Evolutionary conservation across 2,888 invertebrate genomes (phyloP).

Genomic region (Sarcophaga caerulescens): DNA sequence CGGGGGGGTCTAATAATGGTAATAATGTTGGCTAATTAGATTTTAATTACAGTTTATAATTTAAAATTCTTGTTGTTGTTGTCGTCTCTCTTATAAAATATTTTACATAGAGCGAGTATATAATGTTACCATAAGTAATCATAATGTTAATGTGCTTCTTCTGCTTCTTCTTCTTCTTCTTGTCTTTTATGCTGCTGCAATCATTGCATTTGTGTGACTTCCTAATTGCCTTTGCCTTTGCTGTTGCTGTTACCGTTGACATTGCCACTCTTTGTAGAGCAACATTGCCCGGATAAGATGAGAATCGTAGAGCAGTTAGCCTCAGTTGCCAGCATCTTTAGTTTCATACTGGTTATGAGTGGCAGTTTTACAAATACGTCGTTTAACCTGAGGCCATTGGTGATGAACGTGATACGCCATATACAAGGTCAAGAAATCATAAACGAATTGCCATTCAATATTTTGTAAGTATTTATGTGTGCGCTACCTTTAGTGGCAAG

Average conservation of each 20-base stretch:
- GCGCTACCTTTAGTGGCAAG: neutral
- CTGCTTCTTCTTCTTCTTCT: neutral
- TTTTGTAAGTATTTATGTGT: constrained; percentile 73
- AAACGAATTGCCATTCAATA: constrained; percentile 75
- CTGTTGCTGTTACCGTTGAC: neutral
- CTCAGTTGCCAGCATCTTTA: constrained; percentile 70
- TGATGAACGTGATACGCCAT: constrained; percentile 71
- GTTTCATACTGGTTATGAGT: constrained; percentile 72
- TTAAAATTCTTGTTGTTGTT: constrained; percentile 3
- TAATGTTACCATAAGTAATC: neutral
- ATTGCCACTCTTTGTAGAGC: constrained; percentile 23
- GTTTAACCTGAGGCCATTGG: constrained; percentile 75
- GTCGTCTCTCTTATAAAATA: no score
- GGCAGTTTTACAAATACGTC: constrained; percentile 74
- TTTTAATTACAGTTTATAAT: constrained; percentile 40
- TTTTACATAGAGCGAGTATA: no score
- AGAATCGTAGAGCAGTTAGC: constrained; percentile 72
- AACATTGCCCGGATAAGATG: constrained; percentile 69
- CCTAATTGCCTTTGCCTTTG: neutral
- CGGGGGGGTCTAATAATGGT: neutral
- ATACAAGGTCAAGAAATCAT: constrained; percentile 69
- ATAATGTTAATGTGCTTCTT: constrained; percentile 1
- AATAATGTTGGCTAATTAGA: constrained; percentile 18
- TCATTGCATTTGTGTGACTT: neutral
- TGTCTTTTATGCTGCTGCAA: neutral